A percentile compares a stretch with the other conserved stretches of the same genome.
Conservation (phyloP, 2,797 vertebrate genomes). For the Arctocebus calabarensis region DNA sequence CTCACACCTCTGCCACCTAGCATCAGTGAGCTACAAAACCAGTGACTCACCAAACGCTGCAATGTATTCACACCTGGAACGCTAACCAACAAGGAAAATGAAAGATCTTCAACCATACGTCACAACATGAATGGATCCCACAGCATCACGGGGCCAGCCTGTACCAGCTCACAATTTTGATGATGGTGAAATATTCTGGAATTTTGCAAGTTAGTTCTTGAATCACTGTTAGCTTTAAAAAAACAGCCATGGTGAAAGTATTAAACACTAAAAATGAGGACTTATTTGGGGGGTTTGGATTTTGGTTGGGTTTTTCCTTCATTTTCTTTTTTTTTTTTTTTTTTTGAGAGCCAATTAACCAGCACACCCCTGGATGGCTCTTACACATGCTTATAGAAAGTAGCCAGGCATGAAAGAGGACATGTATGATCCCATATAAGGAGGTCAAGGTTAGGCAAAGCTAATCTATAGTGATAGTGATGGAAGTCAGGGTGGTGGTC, state of each 20-base stretch:
- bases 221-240: background rate
- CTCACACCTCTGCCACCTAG: background rate
- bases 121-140: background rate
- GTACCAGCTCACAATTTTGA: background rate
- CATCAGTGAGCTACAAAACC: background rate
- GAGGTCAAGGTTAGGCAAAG: background rate
- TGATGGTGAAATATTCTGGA: background rate
- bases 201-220: background rate
- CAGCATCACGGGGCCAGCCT: too few relatives aligned
- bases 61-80: background rate
- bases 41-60: background rate
- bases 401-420: background rate
- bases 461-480: background rate
- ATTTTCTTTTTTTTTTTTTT: background rate
- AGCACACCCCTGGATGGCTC: background rate
- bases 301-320: background rate
- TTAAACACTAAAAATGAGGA: background rate
- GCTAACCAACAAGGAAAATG: background rate
- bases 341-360: too few relatives aligned
- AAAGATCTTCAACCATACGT: background rate
- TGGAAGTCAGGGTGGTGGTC: too few relatives aligned
- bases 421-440: rapidly evolving
- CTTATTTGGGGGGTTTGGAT: background rate
- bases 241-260: background rate
- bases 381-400: background rate